Conservation (phyloP, 1,140 invertebrate species). For the Phortica variegata region DNA sequence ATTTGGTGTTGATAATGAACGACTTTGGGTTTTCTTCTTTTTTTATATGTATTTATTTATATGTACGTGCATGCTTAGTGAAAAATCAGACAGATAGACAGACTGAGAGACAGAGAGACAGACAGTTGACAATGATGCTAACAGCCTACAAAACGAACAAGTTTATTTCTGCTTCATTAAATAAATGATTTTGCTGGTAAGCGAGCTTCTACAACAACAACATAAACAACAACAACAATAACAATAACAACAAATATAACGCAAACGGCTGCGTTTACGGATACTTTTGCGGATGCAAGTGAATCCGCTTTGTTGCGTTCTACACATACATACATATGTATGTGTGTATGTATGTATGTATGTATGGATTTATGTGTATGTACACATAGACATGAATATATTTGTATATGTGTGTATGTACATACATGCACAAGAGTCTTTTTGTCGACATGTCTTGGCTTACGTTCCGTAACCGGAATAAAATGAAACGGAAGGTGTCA, state of each 20-base stretch:
- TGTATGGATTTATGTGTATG: slow-evolving; percentile 9
- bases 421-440: neutral
- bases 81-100: too few relatives aligned
- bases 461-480: too few relatives aligned
- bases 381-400: slow-evolving; percentile 15
- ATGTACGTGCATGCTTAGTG: too few relatives aligned
- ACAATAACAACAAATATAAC: too few relatives aligned
- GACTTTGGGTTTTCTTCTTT: too few relatives aligned
- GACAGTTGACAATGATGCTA: neutral
- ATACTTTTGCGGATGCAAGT: slow-evolving; percentile 30
- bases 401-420: slow-evolving; percentile 8
- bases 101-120: too few relatives aligned
- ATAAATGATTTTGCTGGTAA: slow-evolving; percentile 7
- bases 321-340: too few relatives aligned
- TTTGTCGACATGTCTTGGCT: neutral
- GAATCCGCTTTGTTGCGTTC: slow-evolving; percentile 37
- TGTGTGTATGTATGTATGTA: too few relatives aligned
- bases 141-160: slow-evolving; percentile 18
- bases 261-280: neutral
- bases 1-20: too few relatives aligned
- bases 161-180: slow-evolving; percentile 28
- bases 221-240: too few relatives aligned
- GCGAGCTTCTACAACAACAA: too few relatives aligned
- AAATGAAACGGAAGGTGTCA: slow-evolving; percentile 30
- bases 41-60: too few relatives aligned